Evolutionary conservation across 2,888 invertebrate species (phyloP), one percentile per base, ranked within the genome.

Genomic region (Stenichneumon culpator): DNA sequence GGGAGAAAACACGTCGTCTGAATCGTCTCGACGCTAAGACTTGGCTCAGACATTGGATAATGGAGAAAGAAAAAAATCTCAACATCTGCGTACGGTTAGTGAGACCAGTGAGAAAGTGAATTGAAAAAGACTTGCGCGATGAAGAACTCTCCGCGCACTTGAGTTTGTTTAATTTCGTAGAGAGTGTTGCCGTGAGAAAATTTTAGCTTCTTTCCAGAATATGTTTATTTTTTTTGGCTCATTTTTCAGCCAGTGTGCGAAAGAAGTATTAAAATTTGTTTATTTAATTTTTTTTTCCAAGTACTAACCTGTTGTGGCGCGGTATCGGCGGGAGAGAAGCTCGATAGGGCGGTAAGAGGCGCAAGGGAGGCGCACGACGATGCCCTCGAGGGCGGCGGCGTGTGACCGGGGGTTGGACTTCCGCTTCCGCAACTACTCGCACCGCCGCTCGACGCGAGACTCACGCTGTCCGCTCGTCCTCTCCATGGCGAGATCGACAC

Each of bases 401-500:
- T 94, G 96, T 97, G 94, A 94, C 96, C 88, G 96, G 96, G 91
- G 95, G 97, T 95, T 95, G 96, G 96, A 92, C 96, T 96, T 88
- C 96, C 95, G 92, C 96, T 96, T 94, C 97, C 96, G 95, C 97
- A 97, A 89, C 94, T 94, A 89, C 94, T 94, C 32, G 93, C 90
- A 22, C 93, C 93, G 63, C 92, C 92, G 89, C 93, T 97, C 72
- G 97, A 97, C 89, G 97, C 96, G 88, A 98, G 95, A 91, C 97
- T 97, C 89, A 97, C 96, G 89, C 97, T 97, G 95, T 98, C 98
- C 87, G 97, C 96, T 94, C 98, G 96, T 92, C 96, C 96, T 94
- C 97, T 96, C 95, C 97, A 96, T 89, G 98, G 98, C 89, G 97
- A 97, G 94, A 97, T 96, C 95, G 97, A 97, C 94, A 98, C 98